Base-by-base conservation (phyloP, 2,888 invertebrate species). In the Xestia rhomboidea region DNA sequence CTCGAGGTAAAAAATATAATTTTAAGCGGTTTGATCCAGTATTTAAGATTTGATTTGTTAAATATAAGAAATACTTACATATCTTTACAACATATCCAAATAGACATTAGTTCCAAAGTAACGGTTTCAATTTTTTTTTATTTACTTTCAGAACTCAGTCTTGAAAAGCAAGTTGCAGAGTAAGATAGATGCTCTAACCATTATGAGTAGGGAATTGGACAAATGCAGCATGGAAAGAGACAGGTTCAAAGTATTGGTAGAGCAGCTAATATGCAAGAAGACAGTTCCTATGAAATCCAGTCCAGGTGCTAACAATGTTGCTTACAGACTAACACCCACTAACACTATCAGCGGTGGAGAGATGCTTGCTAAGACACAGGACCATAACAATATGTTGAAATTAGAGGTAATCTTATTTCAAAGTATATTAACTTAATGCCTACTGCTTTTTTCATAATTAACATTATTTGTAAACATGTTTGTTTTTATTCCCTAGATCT, bases 121-220 rank as follows among this genome's bases (percentile, higher is more conserved):
- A 21, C 4, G 30, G 11, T 34, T 64, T 51, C 6, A 2, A 63
- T 54, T 21, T 51, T 30, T 7, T 24, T n/a, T n/a, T 11, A 18
- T 72, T 4, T 8, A 44, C 13, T 76, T 79, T 93, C 91, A 98
- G 97, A 97, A 97, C 87, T 97, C 97, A 18, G 97, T 97, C 3
- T 92, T 98, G 30, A 97, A 97, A 90, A 97, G 98, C 82, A 98
- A 98, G 93, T 94, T 98, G 44, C 98, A 98, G 90, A 98, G 98
- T 90, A 99, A 99, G 94, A 97, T 98, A 72, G 98, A 98, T 93
- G 98, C 98, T 5, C 93, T 99, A 57, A 95, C 98, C n/a, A 98
- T 98, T 81, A 96, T 99, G 92, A 98, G 97, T 82, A 97, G 97
- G 89, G 98, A 98, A 91, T 93, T 99, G 78, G 98, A 98, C 88